phyloP scores from a whole-genome alignment of 1,140 invertebrate species.

The Pygmarrhopalites habei region DNA sequence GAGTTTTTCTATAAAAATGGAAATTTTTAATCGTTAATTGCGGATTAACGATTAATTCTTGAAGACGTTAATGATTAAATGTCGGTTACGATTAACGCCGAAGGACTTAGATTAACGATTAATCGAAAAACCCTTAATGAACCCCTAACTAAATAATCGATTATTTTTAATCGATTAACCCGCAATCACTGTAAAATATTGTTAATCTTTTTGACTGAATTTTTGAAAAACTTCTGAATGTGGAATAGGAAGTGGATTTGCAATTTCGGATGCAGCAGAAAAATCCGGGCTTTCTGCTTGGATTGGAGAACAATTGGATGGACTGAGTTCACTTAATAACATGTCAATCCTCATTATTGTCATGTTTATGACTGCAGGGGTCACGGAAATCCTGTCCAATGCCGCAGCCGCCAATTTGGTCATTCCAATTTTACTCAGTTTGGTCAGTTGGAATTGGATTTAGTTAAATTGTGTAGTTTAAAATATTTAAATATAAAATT shows the following conservation, averaged over 20 bases:
- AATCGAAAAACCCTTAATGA: too few species aligned
- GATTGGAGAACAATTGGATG: conserved; percentile 55
- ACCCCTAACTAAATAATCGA: too few species aligned
- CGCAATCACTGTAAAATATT: not conserved
- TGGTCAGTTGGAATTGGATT: conserved; percentile 48
- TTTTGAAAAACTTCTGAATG: not conserved
- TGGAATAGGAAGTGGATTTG: conserved; percentile 6
- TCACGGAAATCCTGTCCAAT: conserved; percentile 78
- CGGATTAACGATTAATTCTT: too few species aligned
- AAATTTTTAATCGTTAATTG: too few species aligned
- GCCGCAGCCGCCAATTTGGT: conserved; percentile 70
- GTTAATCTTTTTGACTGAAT: too few species aligned
- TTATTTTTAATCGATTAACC: not conserved
- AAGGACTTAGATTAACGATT: too few species aligned
- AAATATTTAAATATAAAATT: not conserved
- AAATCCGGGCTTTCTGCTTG: conserved; percentile 64
- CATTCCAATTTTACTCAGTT: conserved; percentile 67
- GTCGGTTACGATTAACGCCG: too few species aligned
- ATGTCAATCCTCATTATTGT: conserved; percentile 44
- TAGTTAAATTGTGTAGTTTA: not conserved
- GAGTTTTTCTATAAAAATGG: too few species aligned
- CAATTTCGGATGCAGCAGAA: conserved; percentile 64
- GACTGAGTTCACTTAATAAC: conserved; percentile 43
- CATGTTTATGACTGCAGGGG: conserved; percentile 47
- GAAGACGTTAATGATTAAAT: too few species aligned